Evolutionary conservation across 2,113 vertebrate species (phyloP).

Genomic region (Pungitius pungitius): DNA sequence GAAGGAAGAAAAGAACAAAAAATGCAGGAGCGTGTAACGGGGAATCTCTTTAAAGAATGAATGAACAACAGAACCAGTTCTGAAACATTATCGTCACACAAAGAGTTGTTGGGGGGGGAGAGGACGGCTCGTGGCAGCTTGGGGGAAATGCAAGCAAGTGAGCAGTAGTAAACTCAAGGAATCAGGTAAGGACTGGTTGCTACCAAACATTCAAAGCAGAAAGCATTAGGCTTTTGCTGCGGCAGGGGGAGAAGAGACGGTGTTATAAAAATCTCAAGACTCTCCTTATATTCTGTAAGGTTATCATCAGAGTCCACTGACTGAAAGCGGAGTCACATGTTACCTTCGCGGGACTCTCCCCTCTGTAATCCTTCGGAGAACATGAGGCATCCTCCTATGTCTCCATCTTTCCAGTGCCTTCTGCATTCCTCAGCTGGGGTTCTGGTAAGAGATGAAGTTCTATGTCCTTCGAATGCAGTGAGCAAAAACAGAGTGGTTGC

Average conservation of each 20-base stretch:
- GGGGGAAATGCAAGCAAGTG: slow-evolving; percentile 72
- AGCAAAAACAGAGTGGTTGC: slow-evolving; percentile 59
- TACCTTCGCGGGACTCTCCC: slow-evolving; percentile 48
- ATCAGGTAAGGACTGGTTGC: slow-evolving; percentile 74
- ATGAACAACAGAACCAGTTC: slow-evolving; percentile 53
- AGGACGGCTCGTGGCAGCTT: slow-evolving; percentile 60
- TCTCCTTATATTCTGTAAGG: slow-evolving; percentile 60
- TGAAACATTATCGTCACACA: slow-evolving; percentile 57
- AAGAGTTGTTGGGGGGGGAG: slow-evolving; percentile 47
- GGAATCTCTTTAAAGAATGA: slow-evolving; percentile 60
- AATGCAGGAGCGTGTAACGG: slow-evolving; percentile 31
- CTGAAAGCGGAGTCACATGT: slow-evolving; percentile 42
- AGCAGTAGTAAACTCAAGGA: slow-evolving; percentile 70
- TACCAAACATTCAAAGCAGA: slow-evolving; percentile 83
- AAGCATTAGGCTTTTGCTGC: slow-evolving; percentile 75
- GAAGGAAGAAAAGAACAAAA: slow-evolving; percentile 39
- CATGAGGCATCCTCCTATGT: slow-evolving; percentile 42
- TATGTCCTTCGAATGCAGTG: slow-evolving; percentile 60
- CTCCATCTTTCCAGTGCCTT: slow-evolving; percentile 39
- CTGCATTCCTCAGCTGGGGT: slow-evolving; percentile 54
- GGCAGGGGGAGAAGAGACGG: slow-evolving; percentile 57
- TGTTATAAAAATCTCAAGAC: slow-evolving; percentile 60
- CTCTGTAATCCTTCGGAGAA: slow-evolving; percentile 50
- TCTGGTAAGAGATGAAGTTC: slow-evolving; percentile 50
- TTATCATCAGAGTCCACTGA: slow-evolving; percentile 64